These are phyloP conservation scores for Portevinia maculata DNA, from an alignment of 2,888 invertebrate species.

Conservation along the genomic window DNA sequence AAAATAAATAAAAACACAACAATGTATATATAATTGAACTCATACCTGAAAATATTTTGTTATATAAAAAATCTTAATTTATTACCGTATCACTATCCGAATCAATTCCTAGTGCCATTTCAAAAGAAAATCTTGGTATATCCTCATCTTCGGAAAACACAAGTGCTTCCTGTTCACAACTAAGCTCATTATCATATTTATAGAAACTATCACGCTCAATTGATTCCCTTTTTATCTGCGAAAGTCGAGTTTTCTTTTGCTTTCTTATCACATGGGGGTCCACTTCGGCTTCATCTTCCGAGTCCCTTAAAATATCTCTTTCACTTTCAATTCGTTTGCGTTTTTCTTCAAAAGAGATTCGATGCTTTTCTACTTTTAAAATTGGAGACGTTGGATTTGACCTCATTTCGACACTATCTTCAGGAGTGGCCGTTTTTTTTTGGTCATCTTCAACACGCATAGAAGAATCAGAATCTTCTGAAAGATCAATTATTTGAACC, in stretches of 20 bases:
- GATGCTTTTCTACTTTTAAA: slow-evolving; percentile 80
- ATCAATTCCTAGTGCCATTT: slow-evolving; percentile 82
- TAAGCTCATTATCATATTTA: slow-evolving; percentile 85
- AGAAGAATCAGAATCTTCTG: slow-evolving; percentile 83
- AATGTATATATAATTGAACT: not conserved
- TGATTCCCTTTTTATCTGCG: slow-evolving; percentile 18
- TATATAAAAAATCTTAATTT: slow-evolving; percentile 15
- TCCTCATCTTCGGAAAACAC: slow-evolving; percentile 86
- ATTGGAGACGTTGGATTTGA: slow-evolving; percentile 78
- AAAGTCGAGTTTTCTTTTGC: slow-evolving; percentile 30
- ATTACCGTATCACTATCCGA: slow-evolving; percentile 83
- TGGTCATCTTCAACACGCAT: slow-evolving; percentile 76
- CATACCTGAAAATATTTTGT: not conserved
- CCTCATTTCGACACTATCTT: slow-evolving; percentile 76
- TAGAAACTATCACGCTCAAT: slow-evolving; percentile 84
- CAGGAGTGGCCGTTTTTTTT: slow-evolving; percentile 49
- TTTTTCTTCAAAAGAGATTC: slow-evolving; percentile 82
- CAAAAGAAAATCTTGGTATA: slow-evolving; percentile 82
- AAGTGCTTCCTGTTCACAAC: slow-evolving; percentile 84
- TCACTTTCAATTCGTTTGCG: slow-evolving; percentile 81
- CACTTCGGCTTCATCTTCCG: slow-evolving; percentile 79
- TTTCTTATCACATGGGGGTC: slow-evolving; percentile 24
- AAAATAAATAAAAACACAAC: slow-evolving; percentile 46
- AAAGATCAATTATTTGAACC: slow-evolving; percentile 85
- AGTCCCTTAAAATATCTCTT: slow-evolving; percentile 81